These are phyloP conservation scores for Telmatochromis sp. DNA, from an alignment of 2,113 vertebrate species.

Conservation along the genomic window DNA sequence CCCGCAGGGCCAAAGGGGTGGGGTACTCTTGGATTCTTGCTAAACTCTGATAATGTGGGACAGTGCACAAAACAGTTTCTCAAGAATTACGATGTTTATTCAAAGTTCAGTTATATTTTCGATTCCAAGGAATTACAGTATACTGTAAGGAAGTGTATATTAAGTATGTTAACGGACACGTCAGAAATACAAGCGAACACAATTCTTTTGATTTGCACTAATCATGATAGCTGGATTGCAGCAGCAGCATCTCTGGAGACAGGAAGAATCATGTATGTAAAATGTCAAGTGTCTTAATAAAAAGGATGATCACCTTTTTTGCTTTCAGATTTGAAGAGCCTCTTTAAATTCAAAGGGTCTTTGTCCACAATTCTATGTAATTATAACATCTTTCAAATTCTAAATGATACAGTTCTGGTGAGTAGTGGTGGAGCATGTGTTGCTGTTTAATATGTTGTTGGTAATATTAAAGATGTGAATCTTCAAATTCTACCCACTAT, in stretches of 20 bases:
- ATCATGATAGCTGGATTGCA: background rate
- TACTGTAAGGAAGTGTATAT: background rate
- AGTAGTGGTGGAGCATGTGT: background rate
- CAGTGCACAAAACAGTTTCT: background rate
- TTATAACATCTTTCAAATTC: background rate
- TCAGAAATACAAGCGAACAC: background rate
- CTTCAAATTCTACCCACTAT: background rate
- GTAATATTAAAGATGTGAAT: background rate
- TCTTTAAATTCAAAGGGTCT: background rate
- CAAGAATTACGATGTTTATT: background rate
- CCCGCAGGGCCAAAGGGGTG: fast-evolving
- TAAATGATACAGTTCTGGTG: background rate
- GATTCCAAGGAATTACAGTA: background rate
- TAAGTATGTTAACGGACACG: background rate
- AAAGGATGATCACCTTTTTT: background rate
- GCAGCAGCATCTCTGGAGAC: background rate
- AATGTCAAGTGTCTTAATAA: background rate
- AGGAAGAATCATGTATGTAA: fast-evolving
- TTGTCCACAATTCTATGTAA: background rate
- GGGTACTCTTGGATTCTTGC: background rate
- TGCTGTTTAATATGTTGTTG: background rate
- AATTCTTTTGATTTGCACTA: background rate
- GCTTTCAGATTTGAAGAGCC: background rate
- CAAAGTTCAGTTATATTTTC: background rate
- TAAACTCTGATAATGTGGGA: background rate